Percentiles rank a stretch among this genome's conserved stretches.
Conservation (phyloP, 2,888 invertebrate genomes). For the Erebia palarica region DNA sequence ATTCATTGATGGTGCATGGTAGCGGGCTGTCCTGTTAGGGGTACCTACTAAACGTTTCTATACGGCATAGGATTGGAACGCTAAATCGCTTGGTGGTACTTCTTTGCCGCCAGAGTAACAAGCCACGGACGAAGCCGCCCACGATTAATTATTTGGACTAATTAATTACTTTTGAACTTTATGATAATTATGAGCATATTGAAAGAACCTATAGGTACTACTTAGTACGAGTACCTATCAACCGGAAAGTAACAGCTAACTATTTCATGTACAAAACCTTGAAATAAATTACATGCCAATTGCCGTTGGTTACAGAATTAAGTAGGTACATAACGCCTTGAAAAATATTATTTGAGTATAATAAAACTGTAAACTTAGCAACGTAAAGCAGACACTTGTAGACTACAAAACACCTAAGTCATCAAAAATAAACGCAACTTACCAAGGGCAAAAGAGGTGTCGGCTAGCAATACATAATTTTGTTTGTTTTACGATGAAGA, state of each 20-base stretch:
- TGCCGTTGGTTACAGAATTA: not conserved
- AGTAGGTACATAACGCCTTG: not conserved
- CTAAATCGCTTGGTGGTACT: no score
- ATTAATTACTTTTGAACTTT: no score
- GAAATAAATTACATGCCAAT: conserved; percentile 8
- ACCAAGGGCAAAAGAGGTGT: conserved; percentile 6
- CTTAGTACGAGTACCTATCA: not conserved
- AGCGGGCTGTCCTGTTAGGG: no score
- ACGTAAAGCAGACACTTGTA: conserved; percentile 1
- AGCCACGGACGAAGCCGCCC: no score
- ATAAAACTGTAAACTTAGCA: conserved; percentile 2
- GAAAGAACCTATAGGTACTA: not conserved
- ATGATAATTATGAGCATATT: no score
- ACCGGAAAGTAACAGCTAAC: not conserved
- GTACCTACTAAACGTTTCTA: no score
- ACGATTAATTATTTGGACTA: no score
- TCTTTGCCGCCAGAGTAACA: no score
- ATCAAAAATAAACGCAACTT: conserved; percentile 2
- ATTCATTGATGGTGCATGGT: no score
- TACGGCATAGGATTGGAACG: no score
- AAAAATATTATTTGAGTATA: not conserved
- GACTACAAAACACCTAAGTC: conserved; percentile 17
- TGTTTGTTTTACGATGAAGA: no score
- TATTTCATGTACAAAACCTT: conserved; percentile 9
- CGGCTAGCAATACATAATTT: not conserved